Percentiles rank a stretch among this genome's conserved stretches.
phyloP scores from a whole-genome alignment of 2,888 invertebrate genomes.

The Herminia tarsipennalis region DNA sequence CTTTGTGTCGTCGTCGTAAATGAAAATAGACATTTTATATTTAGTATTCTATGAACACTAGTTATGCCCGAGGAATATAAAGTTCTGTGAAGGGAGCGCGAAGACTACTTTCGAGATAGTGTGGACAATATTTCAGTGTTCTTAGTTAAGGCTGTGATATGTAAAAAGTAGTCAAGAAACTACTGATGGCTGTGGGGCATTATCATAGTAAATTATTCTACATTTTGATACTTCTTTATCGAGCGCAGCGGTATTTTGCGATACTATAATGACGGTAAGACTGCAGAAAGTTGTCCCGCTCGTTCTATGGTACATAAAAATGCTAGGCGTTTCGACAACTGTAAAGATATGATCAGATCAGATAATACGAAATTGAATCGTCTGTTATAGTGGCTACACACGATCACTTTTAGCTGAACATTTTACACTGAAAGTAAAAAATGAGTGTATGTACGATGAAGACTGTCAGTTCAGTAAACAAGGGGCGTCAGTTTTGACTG shows the following conservation, averaged over 20 bases:
- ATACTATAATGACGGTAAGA: too few relatives aligned
- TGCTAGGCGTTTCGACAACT: too few relatives aligned
- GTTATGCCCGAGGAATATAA: constrained; percentile 3
- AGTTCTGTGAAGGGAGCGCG: constrained; percentile 8
- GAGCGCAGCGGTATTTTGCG: constrained; percentile 14
- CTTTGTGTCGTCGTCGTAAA: constrained; percentile 11
- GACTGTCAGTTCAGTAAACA: too few relatives aligned
- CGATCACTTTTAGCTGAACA: too few relatives aligned
- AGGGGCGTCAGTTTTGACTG: too few relatives aligned
- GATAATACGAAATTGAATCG: too few relatives aligned
- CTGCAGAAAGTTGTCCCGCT: too few relatives aligned
- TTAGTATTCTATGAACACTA: constrained; percentile 29
- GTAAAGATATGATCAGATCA: too few relatives aligned
- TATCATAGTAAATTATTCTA: constrained; percentile 16
- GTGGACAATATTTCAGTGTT: constrained; percentile 50
- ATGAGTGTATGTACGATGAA: too few relatives aligned
- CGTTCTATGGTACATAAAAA: too few relatives aligned
- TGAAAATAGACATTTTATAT: constrained; percentile 32
- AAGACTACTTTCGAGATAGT: constrained; percentile 17
- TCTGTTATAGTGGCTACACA: too few relatives aligned
- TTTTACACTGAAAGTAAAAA: too few relatives aligned
- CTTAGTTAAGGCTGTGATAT: constrained; percentile 71
- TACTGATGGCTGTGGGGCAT: constrained; percentile 24
- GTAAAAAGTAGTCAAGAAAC: constrained; percentile 40
- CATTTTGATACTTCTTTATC: constrained; percentile 33